Evolutionary conservation across 2,113 vertebrate species (phyloP).

Genomic region (Arothron firmamentum): DNA sequence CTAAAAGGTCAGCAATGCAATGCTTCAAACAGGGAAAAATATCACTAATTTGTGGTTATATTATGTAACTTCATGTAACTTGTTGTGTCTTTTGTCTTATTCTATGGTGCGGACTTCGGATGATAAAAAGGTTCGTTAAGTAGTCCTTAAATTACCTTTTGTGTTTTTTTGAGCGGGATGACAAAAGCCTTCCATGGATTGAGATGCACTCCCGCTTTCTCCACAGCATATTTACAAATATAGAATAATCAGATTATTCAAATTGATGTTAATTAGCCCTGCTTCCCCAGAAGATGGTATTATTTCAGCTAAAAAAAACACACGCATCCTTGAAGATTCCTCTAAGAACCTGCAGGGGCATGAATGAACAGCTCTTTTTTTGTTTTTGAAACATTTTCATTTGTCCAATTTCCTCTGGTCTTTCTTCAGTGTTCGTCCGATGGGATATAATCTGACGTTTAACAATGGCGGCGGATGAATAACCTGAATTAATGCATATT

Average conservation of each 20-base stretch:
- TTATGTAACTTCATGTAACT: too few relatives aligned
- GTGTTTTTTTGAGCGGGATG: conserved; percentile 17
- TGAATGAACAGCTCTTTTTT: conserved; percentile 41
- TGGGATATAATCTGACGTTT: conserved; percentile 38
- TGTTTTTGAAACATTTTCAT: conserved; percentile 46
- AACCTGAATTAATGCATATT: conserved; percentile 65
- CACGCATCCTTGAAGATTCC: conserved; percentile 43
- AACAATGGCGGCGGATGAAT: conserved; percentile 57
- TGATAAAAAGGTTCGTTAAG: background rate
- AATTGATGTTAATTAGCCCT: conserved; percentile 68
- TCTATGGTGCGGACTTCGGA: too few relatives aligned
- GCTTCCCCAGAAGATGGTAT: conserved; percentile 31
- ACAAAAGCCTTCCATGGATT: conserved; percentile 27
- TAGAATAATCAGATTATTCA: conserved; percentile 68
- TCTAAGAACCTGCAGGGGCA: conserved; percentile 29
- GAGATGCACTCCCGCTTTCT: conserved; percentile 20
- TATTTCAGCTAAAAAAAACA: conserved; percentile 37
- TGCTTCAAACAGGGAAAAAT: too few relatives aligned
- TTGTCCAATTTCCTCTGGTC: conserved; percentile 41
- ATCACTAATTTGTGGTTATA: too few relatives aligned
- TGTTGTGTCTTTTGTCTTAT: too few relatives aligned
- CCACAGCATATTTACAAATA: conserved; percentile 7
- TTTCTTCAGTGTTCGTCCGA: conserved; percentile 36
- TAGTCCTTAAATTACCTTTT: conserved; percentile 25
- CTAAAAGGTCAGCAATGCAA: too few relatives aligned